A percentile compares a stretch with the other conserved stretches of the same genome.
Conservation (phyloP, 2,113 vertebrate genomes). For the Indicator maculatus region DNA sequence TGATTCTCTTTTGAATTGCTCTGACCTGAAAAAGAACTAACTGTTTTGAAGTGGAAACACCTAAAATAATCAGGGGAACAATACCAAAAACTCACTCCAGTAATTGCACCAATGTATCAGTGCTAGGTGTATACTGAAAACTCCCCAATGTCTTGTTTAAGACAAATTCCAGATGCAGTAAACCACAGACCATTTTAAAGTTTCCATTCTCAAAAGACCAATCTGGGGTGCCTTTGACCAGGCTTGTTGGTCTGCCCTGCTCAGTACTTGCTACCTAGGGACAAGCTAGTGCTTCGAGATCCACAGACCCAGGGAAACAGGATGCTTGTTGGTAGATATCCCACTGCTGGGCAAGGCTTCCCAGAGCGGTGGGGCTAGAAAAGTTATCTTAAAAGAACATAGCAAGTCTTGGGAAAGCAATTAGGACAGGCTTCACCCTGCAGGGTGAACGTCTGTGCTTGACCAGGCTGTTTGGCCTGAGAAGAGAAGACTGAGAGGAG, state of each 20-base stretch:
- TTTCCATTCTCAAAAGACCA: background rate
- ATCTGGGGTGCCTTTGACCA: background rate
- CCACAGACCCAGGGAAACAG: background rate
- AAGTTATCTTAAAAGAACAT: background rate
- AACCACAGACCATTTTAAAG: background rate
- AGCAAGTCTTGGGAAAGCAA: background rate
- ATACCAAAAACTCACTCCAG: background rate
- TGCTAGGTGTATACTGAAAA: background rate
- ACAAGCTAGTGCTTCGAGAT: background rate
- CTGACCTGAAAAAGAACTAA: background rate
- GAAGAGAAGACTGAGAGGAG: too few species aligned
- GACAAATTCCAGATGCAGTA: background rate
- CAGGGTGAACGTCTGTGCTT: background rate
- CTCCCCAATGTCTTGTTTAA: background rate
- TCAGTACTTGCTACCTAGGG: background rate
- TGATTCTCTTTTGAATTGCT: background rate
- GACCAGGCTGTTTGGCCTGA: too few species aligned
- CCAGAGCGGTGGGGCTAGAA: background rate
- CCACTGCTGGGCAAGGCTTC: background rate
- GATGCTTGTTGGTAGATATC: background rate
- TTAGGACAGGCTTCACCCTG: background rate
- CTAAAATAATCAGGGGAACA: background rate
- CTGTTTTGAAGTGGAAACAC: background rate
- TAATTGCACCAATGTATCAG: background rate
- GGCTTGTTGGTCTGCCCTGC: background rate